Conservation (phyloP, 2,797 vertebrate genomes). For the Rhyacichthys aspro region DNA sequence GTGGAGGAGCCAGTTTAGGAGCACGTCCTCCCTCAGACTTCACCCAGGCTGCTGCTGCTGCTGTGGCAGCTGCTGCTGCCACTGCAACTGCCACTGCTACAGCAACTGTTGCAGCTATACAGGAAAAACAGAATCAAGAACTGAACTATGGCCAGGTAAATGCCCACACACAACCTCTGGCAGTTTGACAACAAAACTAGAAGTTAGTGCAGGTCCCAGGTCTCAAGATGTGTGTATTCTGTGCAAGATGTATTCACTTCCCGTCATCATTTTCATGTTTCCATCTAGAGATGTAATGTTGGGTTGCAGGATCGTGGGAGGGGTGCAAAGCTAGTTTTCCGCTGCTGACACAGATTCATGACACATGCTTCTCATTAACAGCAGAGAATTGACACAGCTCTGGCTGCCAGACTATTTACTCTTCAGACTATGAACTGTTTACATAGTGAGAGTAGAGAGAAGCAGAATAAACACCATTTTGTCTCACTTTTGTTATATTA, state of each 20-base stretch:
- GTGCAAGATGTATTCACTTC: background rate
- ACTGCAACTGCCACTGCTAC: constrained; percentile 94
- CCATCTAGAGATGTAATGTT: constrained; percentile 7
- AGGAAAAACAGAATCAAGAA: constrained; percentile 96
- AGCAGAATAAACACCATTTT: constrained; percentile 4
- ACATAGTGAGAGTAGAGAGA: constrained; percentile 12
- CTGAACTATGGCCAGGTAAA: constrained; percentile 89
- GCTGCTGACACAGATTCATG: constrained; percentile 19
- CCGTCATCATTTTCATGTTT: background rate
- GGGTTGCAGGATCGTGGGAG: constrained; percentile 8
- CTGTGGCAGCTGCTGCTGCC: constrained; percentile 90
- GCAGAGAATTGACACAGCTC: constrained; percentile 17
- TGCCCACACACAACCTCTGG: background rate
- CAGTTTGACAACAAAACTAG: background rate
- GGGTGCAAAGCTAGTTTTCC: constrained; percentile 22
- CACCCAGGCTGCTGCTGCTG: constrained; percentile 90
- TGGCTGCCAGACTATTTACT: constrained; percentile 17
- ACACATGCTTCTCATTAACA: constrained; percentile 41
- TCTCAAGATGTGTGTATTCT: background rate
- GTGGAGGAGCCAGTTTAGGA: constrained; percentile 83
- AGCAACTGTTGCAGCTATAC: constrained; percentile 91
- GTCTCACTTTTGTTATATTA: background rate
- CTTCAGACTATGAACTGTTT: constrained; percentile 10
- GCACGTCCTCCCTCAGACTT: constrained; percentile 87
- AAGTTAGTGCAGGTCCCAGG: too few species aligned